Base-by-base conservation (phyloP, 2,113 vertebrate species). In the Pholis gunnellus region DNA sequence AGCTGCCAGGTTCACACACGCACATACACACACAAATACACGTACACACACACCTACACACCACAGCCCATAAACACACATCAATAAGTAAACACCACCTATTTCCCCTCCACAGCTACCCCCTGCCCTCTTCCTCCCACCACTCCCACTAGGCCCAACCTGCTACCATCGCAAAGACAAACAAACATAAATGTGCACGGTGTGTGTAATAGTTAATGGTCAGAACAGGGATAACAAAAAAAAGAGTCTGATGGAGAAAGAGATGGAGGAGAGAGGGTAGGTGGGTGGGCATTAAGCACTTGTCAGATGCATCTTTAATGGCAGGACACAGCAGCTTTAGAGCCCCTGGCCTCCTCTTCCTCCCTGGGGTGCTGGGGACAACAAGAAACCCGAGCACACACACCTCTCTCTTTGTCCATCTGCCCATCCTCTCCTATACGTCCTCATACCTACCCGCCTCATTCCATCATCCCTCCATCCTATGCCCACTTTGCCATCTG, bases 51-150 rank as follows among this genome's bases (percentile, higher is more conserved):
- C 74, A 80, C 81, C 77, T 73, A 85, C 80, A 78, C 78, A 77
- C 85, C 81, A 79, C 72, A 79, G 69, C 83, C 84, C 83, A 89
- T 92, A 94, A 93, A 91, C 92, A 94, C 91, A 90, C 93, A 95
- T 95, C 87, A 95, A 95, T 95, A 94, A 94, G 90, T 94, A 94
- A 94, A 94, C 84, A 91, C 77, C 82, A 76, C 87, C 91, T 83
- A 94, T 93, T 91, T 92, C 85, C 89, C 88, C 84, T 85, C 71
- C 77, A 69, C 74, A 67, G 77, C 87, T 77, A 54, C 60, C 82
- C 81, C 22, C 27, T 65, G 48, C 72, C 81, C 73, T 56, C 2
- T 13, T 66, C 60, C 70, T 27, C 57, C 40, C 8, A 18, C 63
- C 74, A 72, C 73, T 72, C 61, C 40, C 72, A 71, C 27, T 52